Percentiles rank a stretch among this genome's conserved stretches.
Conservation (phyloP, 2,113 vertebrate genomes). For the Psophia crepitans region DNA sequence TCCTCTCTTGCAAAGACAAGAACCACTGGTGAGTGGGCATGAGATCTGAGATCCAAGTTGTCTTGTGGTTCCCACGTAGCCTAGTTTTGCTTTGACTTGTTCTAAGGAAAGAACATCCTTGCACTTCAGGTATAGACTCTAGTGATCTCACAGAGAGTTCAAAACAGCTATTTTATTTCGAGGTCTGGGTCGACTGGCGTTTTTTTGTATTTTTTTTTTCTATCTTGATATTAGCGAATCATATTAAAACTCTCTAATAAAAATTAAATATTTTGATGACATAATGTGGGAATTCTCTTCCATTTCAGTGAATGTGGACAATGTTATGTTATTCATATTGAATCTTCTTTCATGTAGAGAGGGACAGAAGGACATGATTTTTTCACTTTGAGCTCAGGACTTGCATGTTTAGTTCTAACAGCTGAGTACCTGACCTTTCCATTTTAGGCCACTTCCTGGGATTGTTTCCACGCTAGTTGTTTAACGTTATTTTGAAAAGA, state of each 20-base stretch:
- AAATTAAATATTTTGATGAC: not conserved
- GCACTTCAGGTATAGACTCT: not conserved
- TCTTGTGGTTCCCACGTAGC: not conserved
- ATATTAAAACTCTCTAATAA: not conserved
- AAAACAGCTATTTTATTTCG: not conserved
- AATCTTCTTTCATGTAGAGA: not conserved
- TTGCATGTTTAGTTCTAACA: not conserved
- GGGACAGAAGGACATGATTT: not conserved
- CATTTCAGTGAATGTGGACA: not conserved
- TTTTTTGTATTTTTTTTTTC: not conserved
- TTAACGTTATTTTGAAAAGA: not conserved
- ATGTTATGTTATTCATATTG: not conserved
- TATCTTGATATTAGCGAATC: not conserved
- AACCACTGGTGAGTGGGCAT: not conserved
- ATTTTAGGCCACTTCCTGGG: not conserved
- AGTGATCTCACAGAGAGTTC: not conserved
- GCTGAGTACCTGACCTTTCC: not conserved
- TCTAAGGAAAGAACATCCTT: not conserved
- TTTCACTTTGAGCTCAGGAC: not conserved
- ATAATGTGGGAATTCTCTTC: not conserved
- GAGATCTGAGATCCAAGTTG: not conserved
- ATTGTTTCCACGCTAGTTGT: not conserved
- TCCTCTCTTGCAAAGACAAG: not conserved
- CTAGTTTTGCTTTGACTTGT: not conserved
- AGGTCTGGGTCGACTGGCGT: not conserved